These are phyloP conservation scores for Synergus itoensis DNA, from an alignment of 2,888 invertebrate species.

Conservation along the genomic window DNA sequence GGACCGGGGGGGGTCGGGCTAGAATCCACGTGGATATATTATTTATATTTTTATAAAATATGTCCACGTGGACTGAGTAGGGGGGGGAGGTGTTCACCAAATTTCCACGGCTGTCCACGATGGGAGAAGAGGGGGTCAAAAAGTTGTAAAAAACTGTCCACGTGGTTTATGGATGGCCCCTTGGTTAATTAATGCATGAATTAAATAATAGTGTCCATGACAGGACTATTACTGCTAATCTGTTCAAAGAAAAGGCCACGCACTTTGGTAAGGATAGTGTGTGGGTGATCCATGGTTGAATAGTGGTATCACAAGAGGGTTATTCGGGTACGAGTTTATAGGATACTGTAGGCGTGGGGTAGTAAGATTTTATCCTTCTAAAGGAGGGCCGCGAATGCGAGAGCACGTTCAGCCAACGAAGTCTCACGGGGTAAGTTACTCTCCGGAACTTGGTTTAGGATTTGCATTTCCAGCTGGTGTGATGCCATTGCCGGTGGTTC, in stretches of 20 bases:
- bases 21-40: no score
- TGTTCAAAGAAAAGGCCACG: constrained; percentile 30
- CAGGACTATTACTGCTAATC: not conserved
- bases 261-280: constrained; percentile 55
- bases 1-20: no score
- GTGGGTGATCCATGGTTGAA: constrained; percentile 44
- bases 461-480: constrained; percentile 58
- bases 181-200: no score
- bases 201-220: not conserved
- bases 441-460: constrained; percentile 49
- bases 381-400: constrained; percentile 70
- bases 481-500: constrained; percentile 37
- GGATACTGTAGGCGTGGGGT: constrained; percentile 60
- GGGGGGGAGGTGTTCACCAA: no score
- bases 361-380: constrained; percentile 69
- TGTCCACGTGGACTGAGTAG: no score
- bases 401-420: constrained; percentile 73
- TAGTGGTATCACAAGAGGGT: constrained; percentile 44
- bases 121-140: no score
- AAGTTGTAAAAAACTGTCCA: no score
- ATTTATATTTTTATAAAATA: no score
- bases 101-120: no score
- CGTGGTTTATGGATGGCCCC: no score
- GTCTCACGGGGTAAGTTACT: constrained; percentile 60
- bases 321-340: constrained; percentile 63